Evolutionary conservation across 1,140 invertebrate species (phyloP), one percentile per base, ranked within the genome.

Genomic region (Andricus grossulariae): DNA sequence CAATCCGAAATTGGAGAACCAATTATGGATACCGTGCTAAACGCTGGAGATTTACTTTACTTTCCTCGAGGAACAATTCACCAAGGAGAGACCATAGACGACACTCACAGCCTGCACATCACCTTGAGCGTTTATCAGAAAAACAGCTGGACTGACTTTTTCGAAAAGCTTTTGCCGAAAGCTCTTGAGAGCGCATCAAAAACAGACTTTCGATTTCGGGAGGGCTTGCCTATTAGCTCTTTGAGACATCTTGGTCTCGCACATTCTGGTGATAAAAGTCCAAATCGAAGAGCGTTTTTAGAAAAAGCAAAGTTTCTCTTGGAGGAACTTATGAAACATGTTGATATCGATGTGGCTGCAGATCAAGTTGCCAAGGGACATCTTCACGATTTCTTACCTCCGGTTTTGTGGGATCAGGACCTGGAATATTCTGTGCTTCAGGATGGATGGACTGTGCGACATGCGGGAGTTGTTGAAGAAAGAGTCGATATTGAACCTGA

Each of bases 21-120:
- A 2, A 94, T 98, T 70, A 89, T 98, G 76, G 97, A 99, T 85
- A 93, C 95, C 0, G 93, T 94, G 16, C 88, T 99, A 50, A 92
- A 96, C 82, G 93, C 97, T 19, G 98, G 98, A 1, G 98, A 99
- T 90, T 86, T 99, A 73, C 90, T 99, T 0, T 99, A 99, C 90
- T 95, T 97, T 84, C 98, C 98, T 15, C 92, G 98, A 70, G 98
- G 98, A 11, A 96, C 94, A 49, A 98, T 99, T 79, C 98, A 99
- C 92, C 97, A 99, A 92, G 98, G 94, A 4, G 89, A 93, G 73
- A 96, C 97, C 16, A 91, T 95, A 74, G 93, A 95, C 60, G 92
- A 93, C 6, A 88, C 92, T 51, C 97, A 99, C 91, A 99, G 98
- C 16, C 92, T 99, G 1, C 98, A 99, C 89, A 94, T 99, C 0